Evolutionary conservation across 2,888 invertebrate species (phyloP).

Genomic region (Coelinius sp.): DNA sequence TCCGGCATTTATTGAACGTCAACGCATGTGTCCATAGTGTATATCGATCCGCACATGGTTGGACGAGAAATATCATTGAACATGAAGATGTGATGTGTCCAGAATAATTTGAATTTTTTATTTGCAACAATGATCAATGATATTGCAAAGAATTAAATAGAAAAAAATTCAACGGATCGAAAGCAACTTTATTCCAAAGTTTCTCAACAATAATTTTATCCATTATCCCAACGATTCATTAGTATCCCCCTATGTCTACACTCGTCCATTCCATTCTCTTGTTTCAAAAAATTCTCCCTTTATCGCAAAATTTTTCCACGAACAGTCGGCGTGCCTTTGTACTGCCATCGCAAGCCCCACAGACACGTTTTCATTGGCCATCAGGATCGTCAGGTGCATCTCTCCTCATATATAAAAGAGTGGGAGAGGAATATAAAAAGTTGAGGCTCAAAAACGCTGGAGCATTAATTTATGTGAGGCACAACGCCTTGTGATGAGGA

Average conservation of each 20-base stretch:
- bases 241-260: conserved; percentile 9
- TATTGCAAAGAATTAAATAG: too few species aligned
- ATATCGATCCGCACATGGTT: conserved; percentile 55
- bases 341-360: conserved; percentile 4
- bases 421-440: conserved; percentile 25
- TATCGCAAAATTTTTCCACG: conserved; percentile 35
- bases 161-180: too few species aligned
- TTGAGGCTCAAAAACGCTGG: conserved; percentile 28
- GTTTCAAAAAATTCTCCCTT: background rate
- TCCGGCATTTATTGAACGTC: conserved; percentile 37
- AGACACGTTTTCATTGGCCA: conserved; percentile 37
- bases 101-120: too few species aligned
- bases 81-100: too few species aligned
- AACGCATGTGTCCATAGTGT: conserved; percentile 32
- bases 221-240: conserved; percentile 36
- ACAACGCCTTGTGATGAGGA: conserved; percentile 41
- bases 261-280: background rate
- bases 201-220: too few species aligned
- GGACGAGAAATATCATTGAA: too few species aligned
- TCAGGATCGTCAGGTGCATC: conserved; percentile 39
- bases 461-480: conserved; percentile 47
- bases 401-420: conserved; percentile 25
- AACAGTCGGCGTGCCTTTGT: conserved; percentile 37
- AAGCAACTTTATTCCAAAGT: too few species aligned
- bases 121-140: too few species aligned